Evolutionary conservation across 1,140 invertebrate genomes (phyloP).

Genomic region (Diabrotica virgifera): DNA sequence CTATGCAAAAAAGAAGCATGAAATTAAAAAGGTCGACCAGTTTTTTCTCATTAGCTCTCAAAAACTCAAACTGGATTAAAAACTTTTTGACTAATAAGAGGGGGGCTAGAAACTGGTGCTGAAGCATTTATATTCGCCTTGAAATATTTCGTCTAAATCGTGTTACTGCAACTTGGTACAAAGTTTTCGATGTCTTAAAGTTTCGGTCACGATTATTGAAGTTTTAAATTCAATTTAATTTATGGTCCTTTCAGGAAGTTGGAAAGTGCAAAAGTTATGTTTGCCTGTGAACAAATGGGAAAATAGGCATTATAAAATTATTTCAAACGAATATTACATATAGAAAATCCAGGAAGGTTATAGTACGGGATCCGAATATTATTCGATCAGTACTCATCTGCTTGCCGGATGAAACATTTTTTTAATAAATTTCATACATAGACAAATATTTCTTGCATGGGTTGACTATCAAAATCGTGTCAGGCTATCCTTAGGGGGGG

Average conservation of each 20-base stretch:
- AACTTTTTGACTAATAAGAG: constrained; percentile 17
- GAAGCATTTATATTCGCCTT: neutral
- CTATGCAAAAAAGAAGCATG: neutral
- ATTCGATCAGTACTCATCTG: too few relatives aligned
- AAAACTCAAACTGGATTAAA: constrained; percentile 17
- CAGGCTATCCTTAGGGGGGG: too few relatives aligned
- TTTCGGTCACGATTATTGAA: neutral
- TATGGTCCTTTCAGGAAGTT: neutral
- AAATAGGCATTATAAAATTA: too few relatives aligned
- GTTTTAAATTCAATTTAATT: neutral
- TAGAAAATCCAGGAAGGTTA: too few relatives aligned
- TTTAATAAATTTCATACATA: too few relatives aligned
- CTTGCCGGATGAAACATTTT: too few relatives aligned
- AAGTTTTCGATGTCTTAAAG: neutral
- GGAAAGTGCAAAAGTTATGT: too few relatives aligned
- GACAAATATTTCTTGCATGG: too few relatives aligned
- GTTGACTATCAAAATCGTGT: too few relatives aligned
- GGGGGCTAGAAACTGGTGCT: neutral
- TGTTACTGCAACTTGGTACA: constrained; percentile 12
- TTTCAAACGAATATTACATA: too few relatives aligned
- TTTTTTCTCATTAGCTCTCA: constrained; percentile 19
- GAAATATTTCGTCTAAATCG: constrained; percentile 4
- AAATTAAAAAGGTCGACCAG: constrained; percentile 14
- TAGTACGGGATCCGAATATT: too few relatives aligned
- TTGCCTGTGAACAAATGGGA: too few relatives aligned